Conservation (phyloP, 2,888 invertebrate species). For the Cynaeus angustus region DNA sequence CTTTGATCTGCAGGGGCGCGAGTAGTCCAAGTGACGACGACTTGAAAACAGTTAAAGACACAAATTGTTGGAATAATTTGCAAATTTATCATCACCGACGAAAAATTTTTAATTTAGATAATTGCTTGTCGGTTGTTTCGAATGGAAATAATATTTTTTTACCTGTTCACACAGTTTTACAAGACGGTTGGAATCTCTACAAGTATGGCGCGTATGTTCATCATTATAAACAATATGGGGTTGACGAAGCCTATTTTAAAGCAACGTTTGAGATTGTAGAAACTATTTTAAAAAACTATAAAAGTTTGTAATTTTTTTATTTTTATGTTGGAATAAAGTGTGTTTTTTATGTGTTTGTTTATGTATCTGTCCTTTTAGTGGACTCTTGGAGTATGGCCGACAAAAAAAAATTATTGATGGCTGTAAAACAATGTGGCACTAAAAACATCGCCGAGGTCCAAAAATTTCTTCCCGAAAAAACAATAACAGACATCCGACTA, state of each 20-base stretch:
- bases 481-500: slow-evolving; percentile 59
- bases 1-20: slow-evolving; percentile 70
- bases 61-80: slow-evolving; percentile 67
- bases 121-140: slow-evolving; percentile 70
- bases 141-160: slow-evolving; percentile 70
- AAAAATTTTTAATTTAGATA: slow-evolving; percentile 68
- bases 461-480: slow-evolving; percentile 61
- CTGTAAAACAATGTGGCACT: slow-evolving; percentile 62
- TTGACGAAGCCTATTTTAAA: slow-evolving; percentile 72
- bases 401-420: slow-evolving; percentile 60
- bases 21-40: slow-evolving; percentile 59
- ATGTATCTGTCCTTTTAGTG: slow-evolving; percentile 53
- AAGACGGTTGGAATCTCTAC: slow-evolving; percentile 72
- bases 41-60: slow-evolving; percentile 62
- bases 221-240: slow-evolving; percentile 72
- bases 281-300: slow-evolving; percentile 71
- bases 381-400: slow-evolving; percentile 60
- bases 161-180: slow-evolving; percentile 68
- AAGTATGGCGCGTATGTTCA: slow-evolving; percentile 73
- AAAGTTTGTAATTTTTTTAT: slow-evolving; percentile 59
- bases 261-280: slow-evolving; percentile 73
- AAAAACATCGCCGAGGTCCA: slow-evolving; percentile 61
- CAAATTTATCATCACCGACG: slow-evolving; percentile 68
- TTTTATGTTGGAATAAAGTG: slow-evolving; percentile 41
- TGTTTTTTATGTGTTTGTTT: slow-evolving; percentile 46